Base-by-base conservation (phyloP, 2,113 vertebrate genomes). In the Hypocryptadius cinnamomeus region DNA sequence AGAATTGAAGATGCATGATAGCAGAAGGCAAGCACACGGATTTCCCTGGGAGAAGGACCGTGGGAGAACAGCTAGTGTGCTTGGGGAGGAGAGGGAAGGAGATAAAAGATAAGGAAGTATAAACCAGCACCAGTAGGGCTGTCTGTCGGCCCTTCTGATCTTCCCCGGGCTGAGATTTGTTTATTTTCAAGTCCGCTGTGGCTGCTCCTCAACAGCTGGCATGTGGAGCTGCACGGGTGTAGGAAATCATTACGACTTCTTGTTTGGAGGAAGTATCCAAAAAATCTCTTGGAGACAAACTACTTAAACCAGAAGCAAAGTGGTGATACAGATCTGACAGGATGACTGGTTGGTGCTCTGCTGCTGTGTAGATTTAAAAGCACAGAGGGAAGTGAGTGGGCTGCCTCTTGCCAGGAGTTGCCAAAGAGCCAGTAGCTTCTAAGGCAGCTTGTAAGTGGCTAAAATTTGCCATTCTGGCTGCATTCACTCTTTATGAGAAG, bases 61-160 rank as follows among this genome's bases (percentile, higher is more conserved):
- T 95, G 94, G 95, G 95, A 96, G 94, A 95, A 10, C 68, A 87
- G 57, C 69, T 70, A 70, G 51, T 5, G 25, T 91, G 51, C 76
- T 78, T 0, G 1, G 69, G 85, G 76, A 80, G 51, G 79, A 87
- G 84, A 93, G 56, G 40, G 51, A 50, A 90, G 79, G 79, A 92
- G 90, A 94, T 93, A 91, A 94, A 93, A 94, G 95, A 95, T 95
- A 96, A 96, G 93, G 85, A 66, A 64, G 37, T 60, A 88, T 94
- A 94, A 94, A 90, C 85, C 87, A 92, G 53, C 82, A 25, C 13
- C 69, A 59, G 81, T 20, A 69, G 85, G 61, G 54, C 82, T 68
- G 82, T 56, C 65, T 84, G 79, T 64, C 87, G 48, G 92, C 77
- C 82, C 87, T 64, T 96, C 94, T 96, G 79, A 96, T 96, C 93